Base-by-base conservation (phyloP, 2,113 vertebrate genomes). In the Rhea americana region DNA sequence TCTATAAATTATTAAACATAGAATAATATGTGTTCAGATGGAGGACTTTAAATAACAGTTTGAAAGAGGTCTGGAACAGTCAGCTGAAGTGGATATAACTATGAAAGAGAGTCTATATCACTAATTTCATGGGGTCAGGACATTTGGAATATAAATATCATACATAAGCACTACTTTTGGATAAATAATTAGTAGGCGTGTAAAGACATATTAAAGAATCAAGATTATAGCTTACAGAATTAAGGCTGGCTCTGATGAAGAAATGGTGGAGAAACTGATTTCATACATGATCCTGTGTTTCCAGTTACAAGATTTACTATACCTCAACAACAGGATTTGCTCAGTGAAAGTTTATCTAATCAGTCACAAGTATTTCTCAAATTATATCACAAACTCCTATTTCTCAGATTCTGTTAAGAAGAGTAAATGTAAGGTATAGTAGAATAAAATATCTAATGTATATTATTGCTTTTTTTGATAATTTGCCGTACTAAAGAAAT, bases 1-100 rank as follows among this genome's bases (percentile, higher is more conserved):
- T 58, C 43, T 82, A 14, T 48, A 71, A 55, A 43, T 30, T 95
- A 81, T 67, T 93, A 93, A 80, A 21, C 32, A 45, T 21, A 72
- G 28, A 94, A 71, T 71, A 87, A 68, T 48, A 67, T 53, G 18
- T 73, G 18, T 82, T 94, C 50, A 85, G 48, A 3, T 82, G 21
- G 43, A 88, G 61, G 74, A 62, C n/a, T 94, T 91, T 56, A 93
- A 79, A 68, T 35, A 89, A 72, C 48, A 94, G 32, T 22, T 47
- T 81, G 82, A 3, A 30, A 87, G 45, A 83, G 26, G 65, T 26
- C 47, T 71, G 48, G 80, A 28, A 77, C 9, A 78, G 85, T 82
- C 92, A 91, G 85, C 41, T 87, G 30, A 89, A 53, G 20, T 7
- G 56, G 7, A 5, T 43, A 74, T 78, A 37, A 84, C 53, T 72